Base-by-base conservation (phyloP, 1,140 invertebrate species). In the Plutomurus gul region DNA sequence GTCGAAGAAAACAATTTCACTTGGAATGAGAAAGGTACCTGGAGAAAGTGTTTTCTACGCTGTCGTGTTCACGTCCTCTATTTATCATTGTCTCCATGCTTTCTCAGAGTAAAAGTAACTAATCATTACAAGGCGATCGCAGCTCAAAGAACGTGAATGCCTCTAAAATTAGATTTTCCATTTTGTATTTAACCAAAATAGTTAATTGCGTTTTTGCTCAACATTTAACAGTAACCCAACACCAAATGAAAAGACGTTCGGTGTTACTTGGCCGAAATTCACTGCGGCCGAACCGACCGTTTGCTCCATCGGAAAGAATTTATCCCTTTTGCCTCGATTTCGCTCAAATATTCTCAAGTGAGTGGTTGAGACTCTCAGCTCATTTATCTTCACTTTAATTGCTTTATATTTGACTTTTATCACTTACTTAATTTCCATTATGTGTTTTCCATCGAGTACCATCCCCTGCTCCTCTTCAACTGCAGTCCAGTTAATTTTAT, bases 321-420 rank as follows among this genome's bases (percentile, higher is more conserved):
- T 83, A 65, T 70, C 74, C 37, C 60, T 79, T 4, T 18, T 75
- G 39, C 77, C 80, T 25, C 65, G 80, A 10, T 81, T 81, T 51
- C 80, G 82, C 40, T 70, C 82, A 3, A 79, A 33, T 20, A 83
- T 83, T 71, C 77, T 83, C 73, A 81, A 81, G 82, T 83, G 51
- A 82, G 77, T 56, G 13, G 18, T 25, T 25, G 71, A 51, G 46
- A 22, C 40, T 75, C 71, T 37, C 73, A 18, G 4, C 30, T 72
- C 70, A 22, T 39, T 72, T 72, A 72, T 72, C 70, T 72, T 72
- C 70, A 40, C 37, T 60, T 77, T 81, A 78, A 81, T 81, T 78
- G 74, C 71, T 71, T 72, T 76, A 78, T 75, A 81, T 78, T 81
- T 75, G 80, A 81, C 76, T 81, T 81, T 81, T 81, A 81, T 81